A percentile compares a stretch with the other conserved stretches of the same genome.
phyloP scores from a whole-genome alignment of 2,113 vertebrate genomes.

The Conger conger region DNA sequence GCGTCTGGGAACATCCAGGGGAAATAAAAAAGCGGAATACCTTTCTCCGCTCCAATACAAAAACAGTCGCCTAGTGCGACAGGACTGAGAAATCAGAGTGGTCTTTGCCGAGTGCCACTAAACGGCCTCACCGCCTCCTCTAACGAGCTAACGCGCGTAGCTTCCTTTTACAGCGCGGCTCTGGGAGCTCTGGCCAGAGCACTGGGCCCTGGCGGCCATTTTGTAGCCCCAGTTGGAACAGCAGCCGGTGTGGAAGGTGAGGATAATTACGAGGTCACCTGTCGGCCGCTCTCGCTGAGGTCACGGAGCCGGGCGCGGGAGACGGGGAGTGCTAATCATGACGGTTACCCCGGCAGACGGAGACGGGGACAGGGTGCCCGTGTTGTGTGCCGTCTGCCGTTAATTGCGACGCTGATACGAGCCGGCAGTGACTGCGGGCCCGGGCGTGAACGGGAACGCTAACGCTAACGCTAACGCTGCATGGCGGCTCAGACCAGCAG shows the following conservation, averaged over 20 bases:
- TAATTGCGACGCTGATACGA: slow-evolving; percentile 54
- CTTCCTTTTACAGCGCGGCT: background rate
- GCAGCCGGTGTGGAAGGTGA: slow-evolving; percentile 1
- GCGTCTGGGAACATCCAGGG: background rate
- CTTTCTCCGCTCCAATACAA: background rate
- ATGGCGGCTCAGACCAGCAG: slow-evolving; percentile 39
- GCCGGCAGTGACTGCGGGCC: slow-evolving; percentile 29
- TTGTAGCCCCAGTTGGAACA: background rate
- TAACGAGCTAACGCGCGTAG: background rate
- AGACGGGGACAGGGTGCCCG: slow-evolving; percentile 29
- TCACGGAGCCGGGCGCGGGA: slow-evolving; percentile 28
- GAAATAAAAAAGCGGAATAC: background rate
- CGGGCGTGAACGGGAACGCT: background rate
- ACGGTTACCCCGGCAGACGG: slow-evolving; percentile 37
- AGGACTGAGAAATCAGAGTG: background rate
- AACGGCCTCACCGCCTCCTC: background rate
- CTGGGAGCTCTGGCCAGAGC: background rate
- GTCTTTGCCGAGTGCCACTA: background rate
- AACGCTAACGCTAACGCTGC: background rate
- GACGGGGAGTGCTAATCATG: slow-evolving; percentile 46
- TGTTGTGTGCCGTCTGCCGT: slow-evolving; percentile 42
- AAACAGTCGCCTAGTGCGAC: background rate
- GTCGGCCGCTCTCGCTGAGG: slow-evolving; percentile 30
- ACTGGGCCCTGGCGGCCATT: background rate
- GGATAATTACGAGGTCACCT: slow-evolving; percentile 54